Conservation (phyloP, 2,113 vertebrate species). For the Pyxicephalus adspersus region DNA sequence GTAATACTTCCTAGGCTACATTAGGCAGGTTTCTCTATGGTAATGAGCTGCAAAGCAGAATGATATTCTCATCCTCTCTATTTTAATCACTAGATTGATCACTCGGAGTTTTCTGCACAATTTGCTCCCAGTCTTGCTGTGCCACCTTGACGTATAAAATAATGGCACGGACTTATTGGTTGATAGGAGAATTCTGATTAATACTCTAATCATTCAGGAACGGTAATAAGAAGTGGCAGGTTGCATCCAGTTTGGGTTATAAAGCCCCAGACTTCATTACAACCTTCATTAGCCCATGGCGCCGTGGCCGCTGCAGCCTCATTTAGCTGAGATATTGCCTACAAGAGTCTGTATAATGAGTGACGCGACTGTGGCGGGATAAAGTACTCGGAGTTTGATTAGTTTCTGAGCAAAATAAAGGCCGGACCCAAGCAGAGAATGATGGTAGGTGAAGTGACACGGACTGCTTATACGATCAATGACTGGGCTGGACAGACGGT, state of each 20-base stretch:
- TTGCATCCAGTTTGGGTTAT: slow-evolving; percentile 38
- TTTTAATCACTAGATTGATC: slow-evolving; percentile 51
- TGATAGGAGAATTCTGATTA: slow-evolving; percentile 48
- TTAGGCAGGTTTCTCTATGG: slow-evolving; percentile 46
- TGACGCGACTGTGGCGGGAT: slow-evolving; percentile 37
- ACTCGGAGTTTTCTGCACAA: slow-evolving; percentile 45
- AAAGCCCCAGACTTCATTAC: slow-evolving; percentile 57
- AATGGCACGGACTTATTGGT: slow-evolving; percentile 46
- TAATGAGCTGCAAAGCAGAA: slow-evolving; percentile 36
- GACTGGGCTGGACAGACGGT: too few species aligned
- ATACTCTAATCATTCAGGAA: slow-evolving; percentile 42
- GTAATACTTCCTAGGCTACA: slow-evolving; percentile 16
- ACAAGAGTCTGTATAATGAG: slow-evolving; percentile 47
- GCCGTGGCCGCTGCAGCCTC: slow-evolving; percentile 18
- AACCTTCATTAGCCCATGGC: slow-evolving; percentile 48
- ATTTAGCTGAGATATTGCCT: slow-evolving; percentile 54
- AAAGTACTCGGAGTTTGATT: slow-evolving; percentile 40
- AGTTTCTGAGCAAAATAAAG: slow-evolving; percentile 56
- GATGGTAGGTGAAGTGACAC: background rate
- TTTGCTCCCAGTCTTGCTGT: slow-evolving; percentile 17
- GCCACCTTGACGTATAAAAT: slow-evolving; percentile 27
- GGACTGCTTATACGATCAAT: background rate
- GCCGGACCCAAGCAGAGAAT: slow-evolving; percentile 37
- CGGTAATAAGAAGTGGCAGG: slow-evolving; percentile 58
- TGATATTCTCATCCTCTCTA: slow-evolving; percentile 47